Evolutionary conservation across 2,113 vertebrate species (phyloP).

Genomic region (Mormyrus lacerda): DNA sequence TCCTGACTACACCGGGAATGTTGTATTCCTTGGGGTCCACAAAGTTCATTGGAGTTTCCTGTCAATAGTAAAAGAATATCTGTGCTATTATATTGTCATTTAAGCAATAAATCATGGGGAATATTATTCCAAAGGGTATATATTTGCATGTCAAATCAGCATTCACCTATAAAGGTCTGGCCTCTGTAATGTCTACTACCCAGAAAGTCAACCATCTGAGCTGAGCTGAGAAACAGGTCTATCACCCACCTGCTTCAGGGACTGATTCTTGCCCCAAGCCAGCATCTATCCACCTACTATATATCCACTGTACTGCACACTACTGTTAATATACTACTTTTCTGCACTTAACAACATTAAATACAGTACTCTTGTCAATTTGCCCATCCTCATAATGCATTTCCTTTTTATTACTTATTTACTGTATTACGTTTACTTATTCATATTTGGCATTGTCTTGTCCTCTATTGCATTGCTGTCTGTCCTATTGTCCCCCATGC

Average conservation of each 20-base stretch:
- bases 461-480: not conserved
- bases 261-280: not conserved
- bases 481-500: not conserved
- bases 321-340: not conserved
- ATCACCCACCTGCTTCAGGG: not conserved
- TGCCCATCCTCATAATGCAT: not conserved
- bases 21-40: conserved; percentile 96
- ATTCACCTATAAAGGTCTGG: not conserved
- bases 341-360: not conserved
- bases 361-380: not conserved
- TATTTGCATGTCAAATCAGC: conserved; percentile 25
- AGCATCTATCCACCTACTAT: not conserved
- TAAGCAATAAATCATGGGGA: conserved; percentile 33
- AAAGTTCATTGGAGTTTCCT: conserved; percentile 99
- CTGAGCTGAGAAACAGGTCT: not conserved
- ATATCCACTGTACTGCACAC: not conserved
- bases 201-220: not conserved
- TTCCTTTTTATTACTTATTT: not conserved
- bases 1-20: conserved; percentile 91
- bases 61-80: conserved; percentile 35
- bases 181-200: not conserved
- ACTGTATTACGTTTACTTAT: not conserved
- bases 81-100: not conserved
- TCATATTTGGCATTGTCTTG: not conserved
- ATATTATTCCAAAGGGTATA: conserved; percentile 37